Conservation (phyloP, 2,797 vertebrate genomes). For the Danio jaintianensis region DNA sequence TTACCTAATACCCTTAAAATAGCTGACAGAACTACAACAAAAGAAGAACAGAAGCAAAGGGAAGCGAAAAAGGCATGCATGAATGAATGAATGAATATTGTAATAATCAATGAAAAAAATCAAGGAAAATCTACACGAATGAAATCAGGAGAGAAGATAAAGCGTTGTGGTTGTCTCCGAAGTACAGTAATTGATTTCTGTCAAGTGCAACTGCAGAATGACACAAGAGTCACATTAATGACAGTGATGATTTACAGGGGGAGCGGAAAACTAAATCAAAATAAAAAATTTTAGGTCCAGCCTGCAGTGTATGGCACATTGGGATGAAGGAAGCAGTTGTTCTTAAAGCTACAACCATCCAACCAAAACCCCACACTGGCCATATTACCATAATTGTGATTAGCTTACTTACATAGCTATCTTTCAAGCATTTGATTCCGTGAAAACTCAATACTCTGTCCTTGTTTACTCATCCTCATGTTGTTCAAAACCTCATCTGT, state of each 20-base stretch:
- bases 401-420: slow-evolving; percentile 35
- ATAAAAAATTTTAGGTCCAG: slow-evolving; percentile 58
- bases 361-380: slow-evolving; percentile 27
- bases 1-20: slow-evolving; percentile 49
- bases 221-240: slow-evolving; percentile 24
- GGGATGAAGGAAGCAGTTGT: slow-evolving; percentile 54
- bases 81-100: slow-evolving; percentile 60
- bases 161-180: slow-evolving; percentile 60
- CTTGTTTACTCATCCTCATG: no score
- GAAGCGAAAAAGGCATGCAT: slow-evolving; percentile 60
- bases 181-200: slow-evolving; percentile 58
- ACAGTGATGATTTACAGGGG: not conserved
- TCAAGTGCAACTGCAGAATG: slow-evolving; percentile 52
- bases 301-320: slow-evolving; percentile 64
- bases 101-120: slow-evolving; percentile 53
- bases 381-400: slow-evolving; percentile 40
- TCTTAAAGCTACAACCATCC: slow-evolving; percentile 52
- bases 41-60: slow-evolving; percentile 49
- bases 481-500: no score
- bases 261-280: slow-evolving; percentile 8
- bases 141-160: slow-evolving; percentile 52
- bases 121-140: slow-evolving; percentile 53
- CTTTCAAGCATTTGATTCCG: slow-evolving; percentile 55
- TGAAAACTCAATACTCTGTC: slow-evolving; percentile 7
- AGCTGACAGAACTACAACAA: slow-evolving; percentile 43